Conservation (phyloP, 2,888 invertebrate genomes). For the Thalpophila matura region DNA sequence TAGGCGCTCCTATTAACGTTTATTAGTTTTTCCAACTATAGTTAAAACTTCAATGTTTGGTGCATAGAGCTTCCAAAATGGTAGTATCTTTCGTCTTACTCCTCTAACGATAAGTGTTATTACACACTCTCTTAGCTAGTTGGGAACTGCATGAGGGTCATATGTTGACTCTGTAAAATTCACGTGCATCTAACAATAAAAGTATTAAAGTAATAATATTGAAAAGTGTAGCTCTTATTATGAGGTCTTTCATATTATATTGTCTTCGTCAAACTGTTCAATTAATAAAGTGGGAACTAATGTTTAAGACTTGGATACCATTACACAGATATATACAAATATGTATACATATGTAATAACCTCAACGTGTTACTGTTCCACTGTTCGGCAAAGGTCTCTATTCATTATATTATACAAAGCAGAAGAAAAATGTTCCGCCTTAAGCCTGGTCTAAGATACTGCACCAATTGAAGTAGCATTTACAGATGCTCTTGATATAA, state of each 20-base stretch:
- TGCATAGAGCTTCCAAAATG: conserved; percentile 9
- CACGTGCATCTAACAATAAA: background rate
- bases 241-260: background rate
- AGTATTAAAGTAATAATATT: background rate
- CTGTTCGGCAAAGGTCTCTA: too few species aligned
- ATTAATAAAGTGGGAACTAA: background rate
- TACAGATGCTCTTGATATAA: conserved; percentile 8
- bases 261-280: background rate
- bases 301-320: too few species aligned
- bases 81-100: background rate
- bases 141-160: background rate
- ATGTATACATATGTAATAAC: too few species aligned
- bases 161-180: conserved; percentile 8
- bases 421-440: background rate
- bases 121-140: background rate
- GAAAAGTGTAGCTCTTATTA: background rate
- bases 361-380: too few species aligned
- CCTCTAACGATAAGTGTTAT: conserved; percentile 24
- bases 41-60: conserved; percentile 17
- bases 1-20: too few species aligned
- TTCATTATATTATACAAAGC: too few species aligned
- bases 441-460: background rate
- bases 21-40: conserved; percentile 1
- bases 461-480: background rate
- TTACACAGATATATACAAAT: too few species aligned